Conservation (phyloP, 1,140 invertebrate species). For the Lutraria rhynchaena region DNA sequence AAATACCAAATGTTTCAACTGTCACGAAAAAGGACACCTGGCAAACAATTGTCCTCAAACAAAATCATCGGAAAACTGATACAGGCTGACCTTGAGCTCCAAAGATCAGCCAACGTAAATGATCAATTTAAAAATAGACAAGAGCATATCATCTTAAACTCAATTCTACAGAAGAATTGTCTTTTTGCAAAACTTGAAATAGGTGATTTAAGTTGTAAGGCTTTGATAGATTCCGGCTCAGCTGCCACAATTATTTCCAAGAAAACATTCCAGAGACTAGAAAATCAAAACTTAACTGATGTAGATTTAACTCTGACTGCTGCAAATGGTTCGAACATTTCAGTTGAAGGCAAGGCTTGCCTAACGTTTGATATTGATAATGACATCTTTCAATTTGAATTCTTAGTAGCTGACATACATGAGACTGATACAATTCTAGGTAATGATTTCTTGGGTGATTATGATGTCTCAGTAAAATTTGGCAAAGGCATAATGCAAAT, state of each 20-base stretch:
- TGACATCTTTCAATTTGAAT: constrained; percentile 11
- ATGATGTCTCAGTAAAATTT: constrained; percentile 25
- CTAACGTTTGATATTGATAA: constrained; percentile 26
- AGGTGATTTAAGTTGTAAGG: not conserved
- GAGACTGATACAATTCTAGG: constrained; percentile 11
- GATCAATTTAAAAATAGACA: too few species aligned
- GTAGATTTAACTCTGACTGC: not conserved
- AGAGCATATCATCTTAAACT: too few species aligned
- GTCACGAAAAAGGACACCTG: too few species aligned
- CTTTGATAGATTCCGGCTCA: not conserved
- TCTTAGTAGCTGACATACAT: constrained; percentile 18
- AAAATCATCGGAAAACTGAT: too few species aligned
- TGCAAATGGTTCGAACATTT: constrained; percentile 10
- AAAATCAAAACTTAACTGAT: not conserved
- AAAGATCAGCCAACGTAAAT: too few species aligned
- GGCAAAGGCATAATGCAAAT: constrained; percentile 30
- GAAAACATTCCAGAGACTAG: not conserved
- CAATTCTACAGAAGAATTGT: too few species aligned
- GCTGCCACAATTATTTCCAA: not conserved
- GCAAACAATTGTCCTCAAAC: too few species aligned
- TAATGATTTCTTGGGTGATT: constrained; percentile 25
- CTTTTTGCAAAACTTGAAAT: not conserved
- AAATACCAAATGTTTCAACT: too few species aligned
- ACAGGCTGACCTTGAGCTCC: too few species aligned
- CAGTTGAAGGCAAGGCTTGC: not conserved